Evolutionary conservation across 2,113 vertebrate genomes (phyloP).

Genomic region (Macaca nemestrina): DNA sequence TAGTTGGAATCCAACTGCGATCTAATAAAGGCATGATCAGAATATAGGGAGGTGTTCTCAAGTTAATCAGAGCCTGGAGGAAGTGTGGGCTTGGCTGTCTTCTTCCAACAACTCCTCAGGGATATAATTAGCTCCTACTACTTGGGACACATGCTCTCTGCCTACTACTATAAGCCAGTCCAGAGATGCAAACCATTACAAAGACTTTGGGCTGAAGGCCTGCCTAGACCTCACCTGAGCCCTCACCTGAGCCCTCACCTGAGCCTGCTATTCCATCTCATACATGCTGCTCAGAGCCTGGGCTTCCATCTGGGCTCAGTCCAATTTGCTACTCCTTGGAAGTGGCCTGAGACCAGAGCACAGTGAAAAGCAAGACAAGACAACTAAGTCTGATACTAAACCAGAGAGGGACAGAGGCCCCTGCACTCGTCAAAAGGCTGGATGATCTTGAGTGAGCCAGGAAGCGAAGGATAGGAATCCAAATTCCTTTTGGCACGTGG

Average conservation of each 20-base stretch:
- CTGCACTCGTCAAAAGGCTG: neutral
- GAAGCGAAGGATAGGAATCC: neutral
- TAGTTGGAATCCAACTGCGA: constrained; percentile 43
- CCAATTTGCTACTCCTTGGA: neutral
- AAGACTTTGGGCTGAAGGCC: neutral
- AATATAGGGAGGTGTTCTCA: neutral
- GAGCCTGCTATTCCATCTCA: neutral
- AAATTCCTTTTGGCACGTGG: neutral
- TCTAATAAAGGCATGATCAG: constrained; percentile 64
- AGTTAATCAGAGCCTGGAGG: neutral
- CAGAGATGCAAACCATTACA: neutral
- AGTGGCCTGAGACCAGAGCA: neutral
- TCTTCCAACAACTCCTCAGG: neutral
- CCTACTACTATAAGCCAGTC: neutral
- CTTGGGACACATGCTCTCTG: neutral
- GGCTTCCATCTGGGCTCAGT: neutral
- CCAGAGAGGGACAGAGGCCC: neutral
- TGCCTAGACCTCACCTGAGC: rapidly evolving
- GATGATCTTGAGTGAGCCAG: neutral
- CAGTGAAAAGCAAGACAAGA: neutral
- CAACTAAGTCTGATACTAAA: neutral
- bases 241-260: rapidly evolving
- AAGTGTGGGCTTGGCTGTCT: neutral
- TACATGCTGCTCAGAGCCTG: neutral
- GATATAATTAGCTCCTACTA: neutral